Conservation (phyloP, 2,113 vertebrate species). For the Pomatorhinus ruficollis region DNA sequence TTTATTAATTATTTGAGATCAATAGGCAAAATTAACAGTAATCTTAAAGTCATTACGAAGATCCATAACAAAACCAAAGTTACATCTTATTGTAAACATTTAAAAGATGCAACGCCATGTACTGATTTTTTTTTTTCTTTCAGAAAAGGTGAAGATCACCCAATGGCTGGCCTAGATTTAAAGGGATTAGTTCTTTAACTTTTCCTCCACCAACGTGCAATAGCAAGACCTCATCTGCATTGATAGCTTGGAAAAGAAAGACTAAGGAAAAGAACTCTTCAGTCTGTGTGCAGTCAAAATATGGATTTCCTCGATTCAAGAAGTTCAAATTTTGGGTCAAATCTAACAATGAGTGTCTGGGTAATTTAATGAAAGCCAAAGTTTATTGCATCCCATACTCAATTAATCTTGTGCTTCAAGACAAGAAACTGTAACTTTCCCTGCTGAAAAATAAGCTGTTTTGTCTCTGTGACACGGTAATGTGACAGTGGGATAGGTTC, state of each 20-base stretch:
- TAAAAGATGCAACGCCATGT: rapidly evolving
- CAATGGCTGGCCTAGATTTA: neutral
- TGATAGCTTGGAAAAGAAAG: neutral
- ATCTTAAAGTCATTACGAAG: neutral
- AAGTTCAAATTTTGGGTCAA: neutral
- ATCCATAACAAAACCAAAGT: neutral
- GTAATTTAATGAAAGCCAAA: neutral
- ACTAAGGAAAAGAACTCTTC: neutral
- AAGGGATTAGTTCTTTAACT: rapidly evolving
- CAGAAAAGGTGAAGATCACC: neutral
- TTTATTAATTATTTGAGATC: neutral
- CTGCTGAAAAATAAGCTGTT: neutral
- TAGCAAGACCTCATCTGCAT: neutral
- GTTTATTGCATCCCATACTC: neutral
- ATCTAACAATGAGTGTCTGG: neutral
- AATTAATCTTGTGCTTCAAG: neutral
- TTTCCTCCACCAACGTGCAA: neutral
- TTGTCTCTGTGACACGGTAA: neutral
- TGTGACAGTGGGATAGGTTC: neutral
- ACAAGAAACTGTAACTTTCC: neutral
- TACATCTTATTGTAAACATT: neutral
- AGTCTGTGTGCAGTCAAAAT: neutral
- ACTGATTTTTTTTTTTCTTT: neutral
- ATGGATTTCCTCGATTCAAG: neutral
- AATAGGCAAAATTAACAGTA: neutral